Conservation (phyloP, 1,140 invertebrate genomes). For the Scaptomyza montana region DNA sequence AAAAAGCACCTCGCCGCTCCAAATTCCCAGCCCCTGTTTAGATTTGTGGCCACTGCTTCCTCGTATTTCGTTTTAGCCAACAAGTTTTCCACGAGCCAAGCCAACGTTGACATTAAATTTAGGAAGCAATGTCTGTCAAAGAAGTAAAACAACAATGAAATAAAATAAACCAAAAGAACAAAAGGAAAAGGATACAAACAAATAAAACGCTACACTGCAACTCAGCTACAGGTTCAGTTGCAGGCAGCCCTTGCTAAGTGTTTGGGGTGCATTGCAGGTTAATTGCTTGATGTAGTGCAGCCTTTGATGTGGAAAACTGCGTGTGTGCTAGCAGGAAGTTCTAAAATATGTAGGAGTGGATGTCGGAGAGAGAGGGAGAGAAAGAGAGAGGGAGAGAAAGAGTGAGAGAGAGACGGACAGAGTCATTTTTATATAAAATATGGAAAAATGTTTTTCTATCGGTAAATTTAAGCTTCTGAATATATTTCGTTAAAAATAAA, state of each 20-base stretch:
- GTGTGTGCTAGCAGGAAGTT: conserved; percentile 11
- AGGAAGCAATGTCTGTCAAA: conserved; percentile 72
- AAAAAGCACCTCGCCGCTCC: conserved; percentile 1
- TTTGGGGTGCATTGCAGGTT: neutral
- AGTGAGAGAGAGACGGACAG: too few relatives aligned
- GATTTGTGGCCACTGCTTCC: conserved; percentile 13
- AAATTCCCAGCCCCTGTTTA: neutral
- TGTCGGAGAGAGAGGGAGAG: neutral
- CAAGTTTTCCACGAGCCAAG: conserved; percentile 67
- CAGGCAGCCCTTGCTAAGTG: neutral
- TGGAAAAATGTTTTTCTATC: too few relatives aligned
- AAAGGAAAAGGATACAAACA: conserved; percentile 19
- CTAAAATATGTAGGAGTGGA: conserved; percentile 1
- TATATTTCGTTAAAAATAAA: too few relatives aligned
- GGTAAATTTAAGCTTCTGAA: too few relatives aligned
- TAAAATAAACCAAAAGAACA: neutral
- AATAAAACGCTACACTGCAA: conserved; percentile 59
- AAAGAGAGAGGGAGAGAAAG: neutral
- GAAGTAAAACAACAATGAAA: conserved; percentile 2
- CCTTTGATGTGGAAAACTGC: conserved; percentile 62
- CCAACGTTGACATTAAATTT: conserved; percentile 74
- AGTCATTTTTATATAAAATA: too few relatives aligned
- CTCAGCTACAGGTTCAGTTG: conserved; percentile 22
- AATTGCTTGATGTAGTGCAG: conserved; percentile 55
- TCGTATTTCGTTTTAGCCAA: conserved; percentile 38